phyloP scores from a whole-genome alignment of 2,113 vertebrate species.

The Phalacrocorax carbo region DNA sequence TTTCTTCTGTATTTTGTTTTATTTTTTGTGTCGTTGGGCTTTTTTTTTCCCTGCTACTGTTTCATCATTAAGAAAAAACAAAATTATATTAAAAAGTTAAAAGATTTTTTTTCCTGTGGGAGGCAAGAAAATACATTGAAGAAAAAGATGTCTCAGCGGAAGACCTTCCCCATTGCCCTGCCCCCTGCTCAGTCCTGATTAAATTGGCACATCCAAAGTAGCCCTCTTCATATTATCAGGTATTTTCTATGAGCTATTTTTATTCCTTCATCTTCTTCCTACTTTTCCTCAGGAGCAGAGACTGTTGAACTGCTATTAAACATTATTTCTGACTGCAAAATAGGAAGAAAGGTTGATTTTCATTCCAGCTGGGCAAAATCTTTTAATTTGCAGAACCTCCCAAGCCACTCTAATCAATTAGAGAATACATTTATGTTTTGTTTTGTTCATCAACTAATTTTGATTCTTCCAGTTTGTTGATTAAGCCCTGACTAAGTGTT shows the following conservation, averaged over 20 bases:
- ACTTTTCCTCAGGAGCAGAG: neutral
- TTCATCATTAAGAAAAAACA: neutral
- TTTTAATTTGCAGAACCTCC: neutral
- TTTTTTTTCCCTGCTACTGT: neutral
- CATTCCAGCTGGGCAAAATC: neutral
- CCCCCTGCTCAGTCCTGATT: neutral
- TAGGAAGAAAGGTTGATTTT: conserved; percentile 1
- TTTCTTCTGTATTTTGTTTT: no score
- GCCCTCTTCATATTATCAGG: neutral
- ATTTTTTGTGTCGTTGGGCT: no score
- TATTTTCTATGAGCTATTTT: neutral
- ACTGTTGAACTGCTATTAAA: neutral
- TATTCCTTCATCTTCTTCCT: neutral
- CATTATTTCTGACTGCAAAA: neutral
- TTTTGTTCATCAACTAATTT: conserved; percentile 41
- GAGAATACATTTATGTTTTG: conserved; percentile 25
- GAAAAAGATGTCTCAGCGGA: neutral
- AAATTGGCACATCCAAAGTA: neutral
- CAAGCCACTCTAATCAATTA: conserved; percentile 25
- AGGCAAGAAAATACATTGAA: neutral
- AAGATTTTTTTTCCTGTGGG: neutral
- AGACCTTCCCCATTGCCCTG: neutral
- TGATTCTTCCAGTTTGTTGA: conserved; percentile 37
- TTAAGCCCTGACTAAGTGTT: conserved; percentile 37
- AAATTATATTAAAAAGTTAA: neutral